Evolutionary conservation across 2,888 invertebrate species (phyloP), one percentile per base, ranked within the genome.

Genomic region (Allolobophora icterica): DNA sequence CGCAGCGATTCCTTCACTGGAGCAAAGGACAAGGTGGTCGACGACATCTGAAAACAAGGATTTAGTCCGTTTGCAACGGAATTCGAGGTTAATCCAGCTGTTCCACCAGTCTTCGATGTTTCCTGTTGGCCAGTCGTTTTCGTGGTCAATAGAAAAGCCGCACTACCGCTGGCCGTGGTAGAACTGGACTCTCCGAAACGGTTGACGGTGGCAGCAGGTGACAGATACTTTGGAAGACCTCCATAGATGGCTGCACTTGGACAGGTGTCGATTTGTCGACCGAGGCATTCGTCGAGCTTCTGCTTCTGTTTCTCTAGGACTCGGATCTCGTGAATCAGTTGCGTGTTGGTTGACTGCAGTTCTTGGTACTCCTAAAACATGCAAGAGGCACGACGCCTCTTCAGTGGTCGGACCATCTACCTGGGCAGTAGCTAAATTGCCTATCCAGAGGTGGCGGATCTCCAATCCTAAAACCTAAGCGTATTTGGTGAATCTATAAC

Each of bases 291-390:
- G 52, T 30, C 33, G 45, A 89, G 89, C 0, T n/a, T 19, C 52
- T 89, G 40, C 30, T 42, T 38, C 89, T 89, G 35, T 21, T 42
- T 52, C 35, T 42, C 17, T 30, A 89, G 89, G 30, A 42, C 15
- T 19, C 89, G 89, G 45, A 89, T 38, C 38, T 89, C 89, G 89
- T 42, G 52, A 34, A 42, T 34, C 52, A 42, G 89, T 15, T 33
- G 45, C 40, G 89, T 89, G 11, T 89, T 89, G 15, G 42, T 52
- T 19, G 89, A 38, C 13, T 89, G 89, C 33, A 89, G 33, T n/a
- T 21, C 89, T 34, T 89, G 89, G 89, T 89, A 89, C 24, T 89
- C 89, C 89, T 89, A 38, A n/a, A 89, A 42, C 35, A 87, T 87
- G 34, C 35, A n/a, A 35, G 84, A 13, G 1, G 34, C 17, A 6